Base-by-base conservation (phyloP, 2,888 invertebrate genomes). In the Monopis laevigella region DNA sequence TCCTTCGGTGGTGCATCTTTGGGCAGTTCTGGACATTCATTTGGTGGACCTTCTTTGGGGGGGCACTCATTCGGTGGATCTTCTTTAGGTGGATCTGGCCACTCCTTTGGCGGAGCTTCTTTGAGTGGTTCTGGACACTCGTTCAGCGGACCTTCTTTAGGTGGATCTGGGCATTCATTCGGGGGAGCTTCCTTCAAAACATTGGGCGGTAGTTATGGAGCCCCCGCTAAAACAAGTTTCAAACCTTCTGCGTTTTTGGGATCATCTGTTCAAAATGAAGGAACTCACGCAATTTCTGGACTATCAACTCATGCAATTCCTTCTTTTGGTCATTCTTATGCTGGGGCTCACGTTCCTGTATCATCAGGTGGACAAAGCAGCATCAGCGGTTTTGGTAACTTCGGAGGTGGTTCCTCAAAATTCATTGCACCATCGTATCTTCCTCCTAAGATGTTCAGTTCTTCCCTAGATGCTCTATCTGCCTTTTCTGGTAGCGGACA, bases 241-340 rank as follows among this genome's bases (percentile, higher is more conserved):
- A 82, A 80, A 43, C 82, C 82, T 29, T 82, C 82, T 8, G 64
- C 72, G 36, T 82, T 61, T 53, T 51, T 82, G 47, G 82, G 82
- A 38, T 57, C 77, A 41, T 66, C 75, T 2, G 53, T 66, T 14
- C 66, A 65, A 50, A 55, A 62, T 51, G 75, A 75, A 34, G 59
- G 66, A 27, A 55, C 62, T 26, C 64, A 70, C 17, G 62, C 65
- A 41, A 46, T 65, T 7, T 60, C 71, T 18, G 51, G 61, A 39
- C 51, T 64, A 11, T 59, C 68, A 36, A 63, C 64, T 27, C 65
- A 66, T 40, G 57, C 56, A 40, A 41, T 61, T 39, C 63, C 66
- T 41, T 66, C 74, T 40, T 66, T 64, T 27, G 58, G 62, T 36
- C 47, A 46, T 27, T 38, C 38, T 18, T 40, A 16, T 12, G 16